Percentiles rank a stretch among this genome's conserved stretches.
Conservation (phyloP, 1,140 invertebrate species). For the Drosophila leontia region DNA sequence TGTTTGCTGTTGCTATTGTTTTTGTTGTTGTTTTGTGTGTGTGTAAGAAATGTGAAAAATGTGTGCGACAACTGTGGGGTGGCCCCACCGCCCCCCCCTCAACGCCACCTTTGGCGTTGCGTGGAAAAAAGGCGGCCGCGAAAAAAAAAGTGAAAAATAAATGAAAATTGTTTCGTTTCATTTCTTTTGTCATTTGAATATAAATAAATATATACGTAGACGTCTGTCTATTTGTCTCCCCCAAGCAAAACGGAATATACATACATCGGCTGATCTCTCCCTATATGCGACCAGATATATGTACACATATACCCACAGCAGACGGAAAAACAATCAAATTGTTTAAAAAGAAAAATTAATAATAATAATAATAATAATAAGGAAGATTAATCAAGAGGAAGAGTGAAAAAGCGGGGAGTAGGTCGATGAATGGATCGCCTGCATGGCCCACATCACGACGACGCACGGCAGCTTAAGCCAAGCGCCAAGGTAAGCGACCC, state of each 20-base stretch:
- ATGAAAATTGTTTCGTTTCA: slow-evolving; percentile 80
- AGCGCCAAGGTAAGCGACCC: slow-evolving; percentile 80
- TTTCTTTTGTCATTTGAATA: slow-evolving; percentile 83
- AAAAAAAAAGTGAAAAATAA: slow-evolving; percentile 45
- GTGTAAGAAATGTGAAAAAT: slow-evolving; percentile 72
- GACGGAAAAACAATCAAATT: slow-evolving; percentile 23
- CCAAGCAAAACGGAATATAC: slow-evolving; percentile 47
- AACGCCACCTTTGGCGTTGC: slow-evolving; percentile 1
- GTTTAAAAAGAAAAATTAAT: slow-evolving; percentile 12
- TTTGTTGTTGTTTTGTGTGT: slow-evolving; percentile 15
- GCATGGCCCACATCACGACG: slow-evolving; percentile 83
- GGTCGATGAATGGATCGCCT: slow-evolving; percentile 79
- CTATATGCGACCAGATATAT: slow-evolving; percentile 18
- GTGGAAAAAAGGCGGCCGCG: slow-evolving; percentile 40
- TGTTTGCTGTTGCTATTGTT: slow-evolving; percentile 17
- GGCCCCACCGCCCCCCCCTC: slow-evolving; percentile 22
- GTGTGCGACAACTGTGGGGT: slow-evolving; percentile 72
- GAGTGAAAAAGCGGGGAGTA: slow-evolving; percentile 52
- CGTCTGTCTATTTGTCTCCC: slow-evolving; percentile 69
- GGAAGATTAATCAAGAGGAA: neutral
- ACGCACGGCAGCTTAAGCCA: slow-evolving; percentile 84
- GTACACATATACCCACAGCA: neutral
- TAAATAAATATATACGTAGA: slow-evolving; percentile 77
- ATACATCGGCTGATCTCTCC: slow-evolving; percentile 28
- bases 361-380: neutral